These are phyloP conservation scores for Sarcophaga variegata DNA, from an alignment of 2,888 invertebrate species.

Conservation along the genomic window DNA sequence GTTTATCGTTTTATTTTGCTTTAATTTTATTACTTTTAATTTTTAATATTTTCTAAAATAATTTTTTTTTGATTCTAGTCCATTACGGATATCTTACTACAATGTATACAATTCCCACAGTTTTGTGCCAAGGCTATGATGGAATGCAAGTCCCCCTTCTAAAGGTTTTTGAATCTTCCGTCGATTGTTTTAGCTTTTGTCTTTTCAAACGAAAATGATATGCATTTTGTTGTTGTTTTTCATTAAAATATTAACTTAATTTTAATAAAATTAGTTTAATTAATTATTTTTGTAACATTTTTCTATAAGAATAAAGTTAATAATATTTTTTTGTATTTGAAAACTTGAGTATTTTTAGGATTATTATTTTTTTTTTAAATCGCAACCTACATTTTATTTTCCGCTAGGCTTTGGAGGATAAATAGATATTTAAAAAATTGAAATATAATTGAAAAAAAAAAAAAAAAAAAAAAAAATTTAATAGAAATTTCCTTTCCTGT, in stretches of 20 bases:
- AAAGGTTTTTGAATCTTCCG: slow-evolving; percentile 55
- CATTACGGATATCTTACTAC: slow-evolving; percentile 86
- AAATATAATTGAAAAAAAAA: no score
- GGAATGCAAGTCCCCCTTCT: slow-evolving; percentile 84
- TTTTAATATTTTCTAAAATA: slow-evolving; percentile 12
- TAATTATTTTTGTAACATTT: slow-evolving; percentile 47
- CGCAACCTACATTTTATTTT: no score
- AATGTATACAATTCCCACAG: slow-evolving; percentile 87
- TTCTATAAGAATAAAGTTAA: slow-evolving; percentile 5
- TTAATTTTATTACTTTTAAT: slow-evolving; percentile 4
- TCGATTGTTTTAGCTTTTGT: slow-evolving; percentile 13
- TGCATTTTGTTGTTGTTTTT: slow-evolving; percentile 52
- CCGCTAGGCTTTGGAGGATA: no score
- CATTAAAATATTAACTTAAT: slow-evolving; percentile 21
- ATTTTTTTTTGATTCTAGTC: slow-evolving; percentile 83
- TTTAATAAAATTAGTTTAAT: slow-evolving; percentile 50
- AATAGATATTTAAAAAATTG: no score
- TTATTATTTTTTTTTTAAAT: no score
- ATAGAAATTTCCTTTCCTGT: no score
- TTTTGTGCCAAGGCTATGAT: slow-evolving; percentile 88
- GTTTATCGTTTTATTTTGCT: slow-evolving; percentile 73
- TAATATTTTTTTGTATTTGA: no score
- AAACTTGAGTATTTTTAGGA: no score
- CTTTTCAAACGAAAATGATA: slow-evolving; percentile 19
- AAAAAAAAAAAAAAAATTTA: no score